phyloP scores from a whole-genome alignment of 2,888 invertebrate genomes.

The Monochamus alternatus region DNA sequence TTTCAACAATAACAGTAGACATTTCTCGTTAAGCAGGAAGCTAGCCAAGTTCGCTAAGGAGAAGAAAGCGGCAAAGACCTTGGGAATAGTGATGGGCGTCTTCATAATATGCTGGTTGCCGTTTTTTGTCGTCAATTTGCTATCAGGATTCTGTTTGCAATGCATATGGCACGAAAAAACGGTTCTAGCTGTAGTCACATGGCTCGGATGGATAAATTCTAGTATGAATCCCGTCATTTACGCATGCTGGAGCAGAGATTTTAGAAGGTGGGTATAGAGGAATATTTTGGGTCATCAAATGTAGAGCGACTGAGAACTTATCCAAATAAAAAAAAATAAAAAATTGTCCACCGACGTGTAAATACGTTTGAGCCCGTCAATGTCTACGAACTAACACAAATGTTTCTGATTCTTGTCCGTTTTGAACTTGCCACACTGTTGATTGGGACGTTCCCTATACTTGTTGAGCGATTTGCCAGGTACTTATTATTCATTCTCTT shows the following conservation, averaged over 20 bases:
- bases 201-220: constrained; percentile 97
- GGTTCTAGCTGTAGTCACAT: constrained; percentile 90
- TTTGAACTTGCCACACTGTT: no score
- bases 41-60: constrained; percentile 97
- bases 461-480: no score
- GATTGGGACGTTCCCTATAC: no score
- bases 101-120: constrained; percentile 98
- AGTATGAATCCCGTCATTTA: constrained; percentile 98
- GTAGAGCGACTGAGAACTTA: no score
- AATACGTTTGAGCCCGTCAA: no score
- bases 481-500: no score
- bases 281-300: no score
- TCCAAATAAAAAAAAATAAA: no score
- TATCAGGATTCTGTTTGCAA: constrained; percentile 90
- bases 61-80: constrained; percentile 93
- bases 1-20: constrained; percentile 79
- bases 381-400: no score
- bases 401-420: no score
- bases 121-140: constrained; percentile 94
- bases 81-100: constrained; percentile 97
- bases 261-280: constrained; percentile 82
- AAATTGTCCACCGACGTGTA: no score
- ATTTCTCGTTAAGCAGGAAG: constrained; percentile 94
- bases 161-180: constrained; percentile 92
- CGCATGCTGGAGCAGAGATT: constrained; percentile 98